Evolutionary conservation across 2,888 invertebrate species (phyloP), one percentile per base, ranked within the genome.

Genomic region (Agrotis clavis): DNA sequence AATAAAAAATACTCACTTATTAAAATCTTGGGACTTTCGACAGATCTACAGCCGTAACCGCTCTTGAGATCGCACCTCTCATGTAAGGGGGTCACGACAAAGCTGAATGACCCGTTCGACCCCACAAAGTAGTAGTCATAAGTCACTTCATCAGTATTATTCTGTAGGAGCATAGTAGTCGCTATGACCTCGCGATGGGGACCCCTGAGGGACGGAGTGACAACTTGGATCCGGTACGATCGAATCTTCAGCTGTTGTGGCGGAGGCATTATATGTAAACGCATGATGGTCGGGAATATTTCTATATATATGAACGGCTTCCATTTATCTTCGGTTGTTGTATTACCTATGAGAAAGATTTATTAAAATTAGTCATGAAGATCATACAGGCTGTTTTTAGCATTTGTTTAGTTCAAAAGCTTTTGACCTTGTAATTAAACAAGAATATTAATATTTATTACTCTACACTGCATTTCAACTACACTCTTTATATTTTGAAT

Each of bases 231-330:
- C 16, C 86, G 87, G 81, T 95, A 96, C 0, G 89, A 88, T 0
- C 67, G 83, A 11, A 96, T 92, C 1, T 88, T 91, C 1, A 96
- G 83, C 18, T 92, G 92, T 0, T 75, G 45, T 0, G 93, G 95
- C 1, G 96, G 95, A 0, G 95, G 93, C 86, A 92, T 90, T 19
- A 96, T 92, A 70, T 94, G 96, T 0, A 96, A 83, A 11, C 92
- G 90, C 88, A 96, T 90, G 0, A 87, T 88, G 11, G 81, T 90
- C 0, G 91, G 90, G 41, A 94, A 88, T 81, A 94, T 93, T 85
- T 95, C 95, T 50, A 96, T 93, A 81, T 96, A 96, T 4, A 94
- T 92, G 73, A 96, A 96, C 5, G 96, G 96, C 74, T 91, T 93
- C 95, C 95, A 96, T 75, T 91, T 89, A 35, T 90, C 89, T 76